Base-by-base conservation (phyloP, 2,113 vertebrate species). In the Boulengeromyrus knoepffleri region DNA sequence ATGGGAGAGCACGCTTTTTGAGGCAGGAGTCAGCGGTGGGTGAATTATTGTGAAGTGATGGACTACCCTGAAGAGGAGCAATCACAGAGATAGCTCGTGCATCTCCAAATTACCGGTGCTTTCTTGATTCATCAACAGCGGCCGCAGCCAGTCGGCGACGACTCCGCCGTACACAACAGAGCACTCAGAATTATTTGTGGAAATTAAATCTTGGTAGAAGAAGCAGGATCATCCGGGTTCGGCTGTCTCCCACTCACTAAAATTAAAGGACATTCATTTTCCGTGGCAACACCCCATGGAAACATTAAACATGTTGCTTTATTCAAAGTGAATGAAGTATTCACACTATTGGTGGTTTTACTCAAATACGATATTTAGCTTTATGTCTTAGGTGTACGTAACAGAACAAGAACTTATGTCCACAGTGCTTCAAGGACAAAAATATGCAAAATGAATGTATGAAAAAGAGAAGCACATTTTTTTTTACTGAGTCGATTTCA, bases 81-180 rank as follows among this genome's bases (percentile, higher is more conserved):
- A 96, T 97, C 96, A 96, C 92, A 96, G 62, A 96, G 96, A 96
- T 93, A 96, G 96, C 96, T 94, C 94, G 92, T 95, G 94, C 94
- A 94, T 95, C 94, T 94, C 93, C 95, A 95, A 96, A 96, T 95
- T 92, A 95, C 93, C 90, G 89, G 58, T 45, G 91, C 93, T 91
- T 94, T 94, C 95, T 95, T 94, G 90, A 95, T 95, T 95, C 95
- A 96, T 95, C 95, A 95, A 94, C 93, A 93, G 93, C 90, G 94
- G 93, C 92, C 93, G 93, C 91, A 91, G 90, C 31, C 85, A 91
- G 90, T 85, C 87, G 77, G 90, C 85, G 62, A 66, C 70, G 89
- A 92, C 91, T 91, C 89, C 90, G 91, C 92, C 49, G 50, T 8
- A 84, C 92, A 91, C 90, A 94, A 91, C 91, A 91, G 93, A 94